Conservation (phyloP, 2,797 vertebrate genomes). For the Hapalemur alaotrensis region DNA sequence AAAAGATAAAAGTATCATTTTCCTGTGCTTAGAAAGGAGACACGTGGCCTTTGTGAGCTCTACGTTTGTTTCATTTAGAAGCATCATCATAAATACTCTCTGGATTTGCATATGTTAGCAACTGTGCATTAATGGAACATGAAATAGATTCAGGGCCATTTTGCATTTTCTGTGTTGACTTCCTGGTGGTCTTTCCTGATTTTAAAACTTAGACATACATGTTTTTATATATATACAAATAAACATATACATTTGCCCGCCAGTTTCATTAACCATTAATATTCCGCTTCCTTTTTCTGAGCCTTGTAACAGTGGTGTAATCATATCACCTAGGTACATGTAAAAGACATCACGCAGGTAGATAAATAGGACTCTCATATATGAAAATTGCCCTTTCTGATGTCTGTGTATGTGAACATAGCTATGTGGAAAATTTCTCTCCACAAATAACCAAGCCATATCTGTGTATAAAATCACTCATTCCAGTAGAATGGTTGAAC, state of each 20-base stretch:
- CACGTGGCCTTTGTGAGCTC: not conserved
- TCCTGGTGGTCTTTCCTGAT: not conserved
- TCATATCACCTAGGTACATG: not conserved
- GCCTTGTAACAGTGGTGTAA: not conserved
- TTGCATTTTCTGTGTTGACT: not conserved
- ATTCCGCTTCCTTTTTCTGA: not conserved
- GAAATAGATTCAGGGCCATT: not conserved
- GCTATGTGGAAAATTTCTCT: not conserved
- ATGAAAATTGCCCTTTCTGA: not conserved
- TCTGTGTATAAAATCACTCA: not conserved
- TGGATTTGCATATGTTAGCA: not conserved
- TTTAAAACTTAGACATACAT: not conserved
- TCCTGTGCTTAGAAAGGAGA: not conserved
- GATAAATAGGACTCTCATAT: not conserved
- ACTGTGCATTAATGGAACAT: not conserved
- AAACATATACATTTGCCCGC: not conserved
- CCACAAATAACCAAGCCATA: not conserved
- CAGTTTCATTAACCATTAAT: not conserved
- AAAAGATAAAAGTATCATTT: not conserved
- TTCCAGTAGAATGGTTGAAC: not conserved
- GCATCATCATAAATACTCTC: not conserved
- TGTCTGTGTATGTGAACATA: too few species aligned
- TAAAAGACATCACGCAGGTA: not conserved
- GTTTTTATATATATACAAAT: not conserved
- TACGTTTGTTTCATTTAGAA: not conserved